These are phyloP conservation scores for Neoitamus cyanurus DNA, from an alignment of 2,888 invertebrate species.

Conservation along the genomic window DNA sequence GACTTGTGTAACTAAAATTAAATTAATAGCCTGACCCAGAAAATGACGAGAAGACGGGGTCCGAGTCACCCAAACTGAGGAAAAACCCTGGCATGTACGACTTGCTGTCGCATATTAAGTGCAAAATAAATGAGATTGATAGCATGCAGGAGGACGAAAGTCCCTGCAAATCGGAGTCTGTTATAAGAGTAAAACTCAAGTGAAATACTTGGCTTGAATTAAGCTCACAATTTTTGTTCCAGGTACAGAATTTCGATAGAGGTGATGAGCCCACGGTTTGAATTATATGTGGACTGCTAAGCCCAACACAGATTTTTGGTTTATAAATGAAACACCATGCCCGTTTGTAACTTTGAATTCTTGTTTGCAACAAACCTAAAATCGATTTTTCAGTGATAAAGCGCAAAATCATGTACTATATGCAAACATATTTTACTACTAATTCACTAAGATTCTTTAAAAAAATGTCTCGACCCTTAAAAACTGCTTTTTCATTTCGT, in stretches of 20 bases:
- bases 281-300: background rate
- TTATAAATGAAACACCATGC: background rate
- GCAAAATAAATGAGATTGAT: background rate
- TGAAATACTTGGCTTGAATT: background rate
- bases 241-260: constrained; percentile 30
- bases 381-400: no score
- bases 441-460: no score
- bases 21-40: no score
- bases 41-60: no score
- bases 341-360: background rate
- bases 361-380: no score
- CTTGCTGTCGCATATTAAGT: background rate
- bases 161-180: background rate
- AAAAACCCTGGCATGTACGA: constrained; percentile 38
- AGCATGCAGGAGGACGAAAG: no score
- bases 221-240: background rate
- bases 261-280: constrained; percentile 4
- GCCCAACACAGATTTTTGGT: background rate
- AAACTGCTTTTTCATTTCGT: no score
- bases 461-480: no score
- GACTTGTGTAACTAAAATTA: no score
- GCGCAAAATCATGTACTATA: no score
- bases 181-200: background rate
- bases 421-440: no score
- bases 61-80: background rate